A percentile compares a stretch with the other conserved stretches of the same genome.
phyloP scores from a whole-genome alignment of 2,113 vertebrate genomes.

The Cygnus atratus region DNA sequence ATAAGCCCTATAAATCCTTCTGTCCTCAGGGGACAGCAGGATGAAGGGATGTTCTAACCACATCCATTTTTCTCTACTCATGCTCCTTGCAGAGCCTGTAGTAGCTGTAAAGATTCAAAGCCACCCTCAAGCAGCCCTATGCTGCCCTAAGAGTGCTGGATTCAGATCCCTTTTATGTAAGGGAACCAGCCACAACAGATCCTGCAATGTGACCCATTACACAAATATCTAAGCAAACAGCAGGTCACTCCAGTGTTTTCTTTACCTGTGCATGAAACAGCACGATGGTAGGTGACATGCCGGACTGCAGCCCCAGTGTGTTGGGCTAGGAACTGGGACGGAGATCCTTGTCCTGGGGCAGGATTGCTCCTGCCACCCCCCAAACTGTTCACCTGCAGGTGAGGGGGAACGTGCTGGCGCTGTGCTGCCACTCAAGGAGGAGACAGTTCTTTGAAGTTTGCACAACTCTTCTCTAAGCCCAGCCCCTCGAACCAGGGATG shows the following conservation, averaged over 20 bases:
- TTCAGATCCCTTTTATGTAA: neutral
- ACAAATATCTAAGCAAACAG: slow-evolving; percentile 39
- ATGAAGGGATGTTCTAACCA: slow-evolving; percentile 38
- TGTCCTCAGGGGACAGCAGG: slow-evolving; percentile 14
- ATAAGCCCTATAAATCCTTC: neutral
- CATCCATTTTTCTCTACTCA: slow-evolving; percentile 1
- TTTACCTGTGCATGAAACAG: neutral
- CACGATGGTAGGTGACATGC: rapidly evolving
- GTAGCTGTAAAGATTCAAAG: neutral
- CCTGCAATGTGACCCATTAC: neutral
- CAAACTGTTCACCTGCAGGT: rapidly evolving
- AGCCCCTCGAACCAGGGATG: neutral
- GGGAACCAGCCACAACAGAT: neutral
- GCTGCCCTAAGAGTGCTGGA: neutral
- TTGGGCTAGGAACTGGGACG: neutral
- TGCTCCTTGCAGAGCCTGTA: neutral
- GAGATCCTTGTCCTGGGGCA: neutral
- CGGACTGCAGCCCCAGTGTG: neutral
- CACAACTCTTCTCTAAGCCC: neutral
- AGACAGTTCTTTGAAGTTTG: neutral
- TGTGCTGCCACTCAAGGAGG: neutral
- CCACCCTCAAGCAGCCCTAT: neutral
- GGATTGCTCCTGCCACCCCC: neutral
- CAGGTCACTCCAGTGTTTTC: neutral
- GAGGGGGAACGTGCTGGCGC: neutral